Base-by-base conservation (phyloP, 2,888 invertebrate genomes). In the Euclidia mi region DNA sequence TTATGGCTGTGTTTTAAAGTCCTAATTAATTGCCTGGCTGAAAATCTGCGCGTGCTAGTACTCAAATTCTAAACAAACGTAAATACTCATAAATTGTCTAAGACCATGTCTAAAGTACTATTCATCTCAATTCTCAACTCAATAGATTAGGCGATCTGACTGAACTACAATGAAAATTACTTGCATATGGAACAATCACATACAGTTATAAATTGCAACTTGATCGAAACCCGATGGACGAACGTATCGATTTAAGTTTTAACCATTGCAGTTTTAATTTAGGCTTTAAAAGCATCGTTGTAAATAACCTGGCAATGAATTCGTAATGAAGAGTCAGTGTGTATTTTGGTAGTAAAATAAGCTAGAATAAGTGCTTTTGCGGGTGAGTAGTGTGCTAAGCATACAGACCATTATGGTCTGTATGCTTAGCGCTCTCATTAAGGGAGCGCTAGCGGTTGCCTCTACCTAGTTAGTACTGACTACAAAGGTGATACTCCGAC, bases 381-480 rank as follows among this genome's bases (percentile, higher is more conserved):
- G 17, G 37, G 48, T 42, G 11, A 38, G 29, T 44, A 25, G 55
- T 47, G 34, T 71, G 65, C 72, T 63, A 53, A n/a, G n/a, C n/a
- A n/a, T n/a, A n/a, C n/a, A n/a, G n/a, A 53, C 60, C 51, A 60
- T 62, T 65, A 64, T 51, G 56, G 56, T 3, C 53, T 35, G 48
- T 65, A 52, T 63, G 60, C 48, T 65, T 56, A 47, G 52, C 53
- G 59, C 63, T 57, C 59, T 71, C 67, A 76, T 76, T 59, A 72
- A 61, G 53, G 53, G 52, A 57, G 53, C 67, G 56, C 38, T 35
- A 18, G 71, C 20, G 61, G 63, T 53, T 17, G 32, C 41, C 40
- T 45, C 49, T 49, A 44, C 51, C 58, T 76, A 73, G 71, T 73
- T 75, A 76, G 60, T 42, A 62, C 53, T 35, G 50, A 40, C 45